Conservation (phyloP, 2,888 invertebrate species). For the Sphaeridia pumilis region DNA sequence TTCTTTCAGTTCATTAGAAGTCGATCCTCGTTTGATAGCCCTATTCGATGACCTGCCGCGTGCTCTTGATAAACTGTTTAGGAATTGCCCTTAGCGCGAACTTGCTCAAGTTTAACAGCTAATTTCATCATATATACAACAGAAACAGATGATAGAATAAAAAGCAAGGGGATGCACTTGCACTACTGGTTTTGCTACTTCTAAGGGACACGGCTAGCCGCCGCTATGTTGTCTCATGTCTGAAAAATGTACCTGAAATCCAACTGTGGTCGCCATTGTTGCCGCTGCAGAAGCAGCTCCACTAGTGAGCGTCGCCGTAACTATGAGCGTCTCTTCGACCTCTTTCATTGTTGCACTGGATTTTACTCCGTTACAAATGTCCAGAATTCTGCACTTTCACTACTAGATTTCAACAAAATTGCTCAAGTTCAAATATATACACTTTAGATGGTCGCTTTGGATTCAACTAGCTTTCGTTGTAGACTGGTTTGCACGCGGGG, state of each 20-base stretch:
- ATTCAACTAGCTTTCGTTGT: background rate
- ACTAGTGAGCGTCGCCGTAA: background rate
- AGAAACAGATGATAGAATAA: no score
- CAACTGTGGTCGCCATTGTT: conserved; percentile 6
- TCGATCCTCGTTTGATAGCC: no score
- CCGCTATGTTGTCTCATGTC: background rate
- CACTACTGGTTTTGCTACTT: no score
- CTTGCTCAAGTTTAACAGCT: no score
- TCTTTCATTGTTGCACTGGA: conserved; percentile 2
- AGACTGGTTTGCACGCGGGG: background rate
- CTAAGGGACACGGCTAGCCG: no score
- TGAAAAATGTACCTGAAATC: conserved; percentile 12
- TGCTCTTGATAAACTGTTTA: no score
- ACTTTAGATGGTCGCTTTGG: background rate
- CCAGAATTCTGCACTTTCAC: background rate
- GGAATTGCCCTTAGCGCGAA: no score
- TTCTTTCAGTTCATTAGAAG: no score
- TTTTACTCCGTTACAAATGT: background rate
- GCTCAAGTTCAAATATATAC: background rate
- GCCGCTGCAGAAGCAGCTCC: background rate
- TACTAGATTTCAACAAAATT: background rate
- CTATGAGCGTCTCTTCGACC: conserved; percentile 9
- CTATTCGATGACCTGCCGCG: no score
- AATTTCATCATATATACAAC: no score
- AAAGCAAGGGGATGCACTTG: no score